Percentiles rank a stretch among this genome's conserved stretches.
These are phyloP conservation scores for Chromobotia macracanthus DNA, from an alignment of 2,797 vertebrate species.

Conservation along the genomic window DNA sequence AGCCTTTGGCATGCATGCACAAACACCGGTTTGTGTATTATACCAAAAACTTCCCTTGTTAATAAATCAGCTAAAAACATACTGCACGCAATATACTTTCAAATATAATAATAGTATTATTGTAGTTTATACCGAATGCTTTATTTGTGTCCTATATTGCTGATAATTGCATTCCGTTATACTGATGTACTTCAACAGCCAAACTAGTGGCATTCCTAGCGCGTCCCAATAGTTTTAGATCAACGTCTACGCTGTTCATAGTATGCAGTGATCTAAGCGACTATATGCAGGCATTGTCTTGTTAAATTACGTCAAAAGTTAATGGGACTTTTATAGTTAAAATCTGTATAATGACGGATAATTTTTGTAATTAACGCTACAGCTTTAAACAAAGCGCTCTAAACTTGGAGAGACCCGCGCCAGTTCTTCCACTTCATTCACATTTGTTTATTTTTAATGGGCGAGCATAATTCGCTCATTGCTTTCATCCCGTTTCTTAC, in stretches of 20 bases:
- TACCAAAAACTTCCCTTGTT: conserved; percentile 74
- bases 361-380: conserved; percentile 68
- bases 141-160: conserved; percentile 59
- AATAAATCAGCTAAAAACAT: conserved; percentile 74
- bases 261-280: neutral
- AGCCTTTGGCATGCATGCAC: conserved; percentile 70
- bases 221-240: conserved; percentile 51
- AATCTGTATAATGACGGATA: neutral
- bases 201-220: conserved; percentile 55
- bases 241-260: conserved; percentile 47
- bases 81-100: conserved; percentile 52
- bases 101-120: conserved; percentile 10
- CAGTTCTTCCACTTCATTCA: conserved; percentile 63
- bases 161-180: conserved; percentile 60
- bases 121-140: conserved; percentile 53
- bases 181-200: conserved; percentile 33
- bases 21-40: conserved; percentile 69
- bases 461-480: too few relatives aligned
- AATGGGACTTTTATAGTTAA: neutral
- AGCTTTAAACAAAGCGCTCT: conserved; percentile 70
- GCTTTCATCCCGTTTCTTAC: conserved; percentile 77
- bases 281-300: neutral
- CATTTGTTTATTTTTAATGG: conserved; percentile 78
- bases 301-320: neutral
- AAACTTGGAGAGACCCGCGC: conserved; percentile 73